Evolutionary conservation across 2,888 invertebrate genomes (phyloP).

Genomic region (Sphinx pinastri): DNA sequence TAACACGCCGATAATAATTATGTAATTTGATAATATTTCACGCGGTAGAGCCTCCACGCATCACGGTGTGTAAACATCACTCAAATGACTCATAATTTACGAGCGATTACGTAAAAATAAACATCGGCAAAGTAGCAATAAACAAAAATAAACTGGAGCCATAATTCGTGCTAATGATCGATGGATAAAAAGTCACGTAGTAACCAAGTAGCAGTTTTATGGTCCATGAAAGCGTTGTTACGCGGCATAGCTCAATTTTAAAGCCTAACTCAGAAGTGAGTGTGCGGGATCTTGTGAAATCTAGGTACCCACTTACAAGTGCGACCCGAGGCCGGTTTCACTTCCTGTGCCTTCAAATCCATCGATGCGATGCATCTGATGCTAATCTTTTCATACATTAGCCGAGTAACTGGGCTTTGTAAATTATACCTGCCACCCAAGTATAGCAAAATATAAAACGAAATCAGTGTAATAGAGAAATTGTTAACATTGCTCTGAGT

Average conservation of each 20-base stretch:
- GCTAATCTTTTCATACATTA: conserved; percentile 37
- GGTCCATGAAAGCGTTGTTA: conserved; percentile 26
- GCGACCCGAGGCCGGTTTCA: conserved; percentile 54
- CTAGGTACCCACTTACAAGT: conserved; percentile 36
- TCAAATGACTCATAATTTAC: conserved; percentile 42
- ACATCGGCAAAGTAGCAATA: conserved; percentile 39
- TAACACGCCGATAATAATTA: conserved; percentile 34
- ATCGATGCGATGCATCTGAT: conserved; percentile 45
- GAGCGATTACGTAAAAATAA: conserved; percentile 42
- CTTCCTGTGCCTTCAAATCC: conserved; percentile 57
- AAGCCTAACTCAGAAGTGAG: conserved; percentile 40
- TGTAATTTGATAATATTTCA: conserved; percentile 41
- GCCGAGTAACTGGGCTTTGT: conserved; percentile 17
- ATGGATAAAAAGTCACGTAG: conserved; percentile 24
- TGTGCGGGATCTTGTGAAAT: conserved; percentile 47
- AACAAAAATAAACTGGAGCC: conserved; percentile 32
- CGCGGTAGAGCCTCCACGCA: conserved; percentile 33
- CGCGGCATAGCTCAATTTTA: conserved; percentile 33
- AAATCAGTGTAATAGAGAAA: conserved; percentile 5
- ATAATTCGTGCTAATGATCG: conserved; percentile 23
- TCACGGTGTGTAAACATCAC: conserved; percentile 36
- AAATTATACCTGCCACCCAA: conserved; percentile 10
- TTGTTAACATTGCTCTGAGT: no score
- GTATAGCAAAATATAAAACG: neutral
- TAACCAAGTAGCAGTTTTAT: conserved; percentile 18